Evolutionary conservation across 1,140 invertebrate genomes (phyloP), one percentile per base, ranked within the genome.

Genomic region (Drosophila pachea): DNA sequence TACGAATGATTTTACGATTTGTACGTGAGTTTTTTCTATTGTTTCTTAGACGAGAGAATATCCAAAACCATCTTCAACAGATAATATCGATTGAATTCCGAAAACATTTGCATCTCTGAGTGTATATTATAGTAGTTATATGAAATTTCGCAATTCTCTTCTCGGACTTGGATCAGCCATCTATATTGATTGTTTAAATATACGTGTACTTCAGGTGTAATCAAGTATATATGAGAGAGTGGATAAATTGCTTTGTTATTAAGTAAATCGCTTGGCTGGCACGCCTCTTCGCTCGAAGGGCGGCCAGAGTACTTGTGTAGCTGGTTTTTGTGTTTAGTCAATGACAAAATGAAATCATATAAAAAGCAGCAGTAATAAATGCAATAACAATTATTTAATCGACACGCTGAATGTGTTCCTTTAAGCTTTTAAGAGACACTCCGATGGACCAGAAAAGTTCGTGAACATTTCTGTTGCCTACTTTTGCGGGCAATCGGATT

Each of bases 271-370:
- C 81, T 84, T 84, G 68, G 64, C 67, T 58, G 79, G 79, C 1
- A 48, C 47, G 49, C 47, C 40, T 49, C 53, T 36, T 38, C 7
- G 33, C 29, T 43, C 36, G 14, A 9, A 42, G 22, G 22, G 22
- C 56, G 61, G 48, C 67, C 76, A 60, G 56, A 59, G 45, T 68
- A 68, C 36, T 84, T 86, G 54, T 79, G 70, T 86, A 84, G 76
- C 74, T 74, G 74, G 77, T 77, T 86, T 22, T 42, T 86, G 65
- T 79, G 81, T 79, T 76, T 86, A 79, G 71, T 56, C 35, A 73
- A 78, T 74, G 74, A 77, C 16, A 72, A 71, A 69, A 69, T 73
- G 12, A 63, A 29, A 74, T 62, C 52, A 55, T 52, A 62, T 67
- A 56, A 63, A 62, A 66, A 65, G 22, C 22, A 70, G 50, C 47